Conservation (phyloP, 2,113 vertebrate species). For the Beaufortia kweichowensis region DNA sequence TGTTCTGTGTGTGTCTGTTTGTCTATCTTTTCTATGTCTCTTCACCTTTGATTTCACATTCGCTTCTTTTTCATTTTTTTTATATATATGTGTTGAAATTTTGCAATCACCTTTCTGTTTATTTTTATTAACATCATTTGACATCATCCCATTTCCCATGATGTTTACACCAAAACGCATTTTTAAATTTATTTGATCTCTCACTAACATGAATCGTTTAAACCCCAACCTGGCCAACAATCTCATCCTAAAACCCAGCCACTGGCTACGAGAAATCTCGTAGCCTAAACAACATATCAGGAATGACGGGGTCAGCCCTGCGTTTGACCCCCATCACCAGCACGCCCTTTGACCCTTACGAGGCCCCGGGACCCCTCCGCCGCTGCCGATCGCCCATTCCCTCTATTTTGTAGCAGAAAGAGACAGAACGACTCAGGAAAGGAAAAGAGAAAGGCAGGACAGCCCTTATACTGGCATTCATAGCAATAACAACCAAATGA, state of each 20-base stretch:
- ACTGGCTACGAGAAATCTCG: slow-evolving; percentile 88
- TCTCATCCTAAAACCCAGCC: slow-evolving; percentile 48
- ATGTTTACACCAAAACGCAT: background rate
- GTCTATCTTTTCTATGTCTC: slow-evolving; percentile 54
- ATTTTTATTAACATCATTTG: slow-evolving; percentile 13
- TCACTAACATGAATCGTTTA: slow-evolving; percentile 18
- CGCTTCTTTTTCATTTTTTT: slow-evolving; percentile 44
- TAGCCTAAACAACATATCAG: slow-evolving; percentile 90
- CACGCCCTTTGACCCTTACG: slow-evolving; percentile 76
- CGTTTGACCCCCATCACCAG: slow-evolving; percentile 84
- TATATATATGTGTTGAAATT: slow-evolving; percentile 6
- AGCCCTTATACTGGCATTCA: slow-evolving; percentile 34
- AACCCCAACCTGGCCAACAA: slow-evolving; percentile 9
- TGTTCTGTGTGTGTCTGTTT: slow-evolving; percentile 58
- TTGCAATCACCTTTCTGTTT: background rate
- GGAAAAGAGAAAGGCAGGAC: slow-evolving; percentile 28
- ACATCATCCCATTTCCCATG: background rate
- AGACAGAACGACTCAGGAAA: slow-evolving; percentile 41
- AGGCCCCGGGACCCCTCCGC: slow-evolving; percentile 80
- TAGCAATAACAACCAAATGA: slow-evolving; percentile 69
- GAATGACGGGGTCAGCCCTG: slow-evolving; percentile 83
- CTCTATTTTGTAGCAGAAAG: slow-evolving; percentile 83
- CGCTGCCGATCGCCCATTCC: slow-evolving; percentile 86
- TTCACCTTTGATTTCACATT: slow-evolving; percentile 53
- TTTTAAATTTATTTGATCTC: slow-evolving; percentile 5